Evolutionary conservation across 2,797 vertebrate genomes (phyloP).

Genomic region (Austrolebias charrua): DNA sequence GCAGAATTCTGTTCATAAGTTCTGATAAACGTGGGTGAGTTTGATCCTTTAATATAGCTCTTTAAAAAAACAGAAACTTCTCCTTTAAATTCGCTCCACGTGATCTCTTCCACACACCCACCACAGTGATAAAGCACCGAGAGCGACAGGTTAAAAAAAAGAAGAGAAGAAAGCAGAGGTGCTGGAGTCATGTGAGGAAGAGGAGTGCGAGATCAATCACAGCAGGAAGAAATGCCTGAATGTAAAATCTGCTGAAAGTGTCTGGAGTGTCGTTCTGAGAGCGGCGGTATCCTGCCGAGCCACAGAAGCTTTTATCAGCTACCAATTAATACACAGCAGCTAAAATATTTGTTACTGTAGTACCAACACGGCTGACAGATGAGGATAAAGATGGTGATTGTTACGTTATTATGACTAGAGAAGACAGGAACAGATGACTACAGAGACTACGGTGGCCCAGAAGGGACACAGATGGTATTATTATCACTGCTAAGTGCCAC

Average conservation of each 20-base stretch:
- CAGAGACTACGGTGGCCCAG: constrained; percentile 21
- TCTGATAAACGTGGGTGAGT: too few relatives aligned
- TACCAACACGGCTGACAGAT: constrained; percentile 47
- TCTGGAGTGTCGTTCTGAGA: not conserved
- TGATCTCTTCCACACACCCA: constrained; percentile 36
- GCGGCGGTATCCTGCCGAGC: constrained; percentile 37
- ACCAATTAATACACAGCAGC: constrained; percentile 30
- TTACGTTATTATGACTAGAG: constrained; percentile 31
- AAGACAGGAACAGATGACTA: constrained; percentile 37
- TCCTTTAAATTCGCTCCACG: constrained; percentile 11
- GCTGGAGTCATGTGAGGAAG: constrained; percentile 23
- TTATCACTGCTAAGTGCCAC: constrained; percentile 2
- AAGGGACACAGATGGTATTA: constrained; percentile 33
- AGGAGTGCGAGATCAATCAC: constrained; percentile 32
- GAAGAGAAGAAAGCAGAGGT: constrained; percentile 21
- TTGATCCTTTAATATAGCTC: too few relatives aligned
- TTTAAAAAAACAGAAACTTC: not conserved
- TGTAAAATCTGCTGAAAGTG: constrained; percentile 20
- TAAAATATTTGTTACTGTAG: constrained; percentile 31
- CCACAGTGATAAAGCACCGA: constrained; percentile 34
- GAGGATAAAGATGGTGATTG: constrained; percentile 43
- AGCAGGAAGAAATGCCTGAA: constrained; percentile 5
- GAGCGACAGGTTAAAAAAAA: constrained; percentile 8
- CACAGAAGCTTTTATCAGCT: constrained; percentile 28
- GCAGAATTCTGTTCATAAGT: too few relatives aligned